Evolutionary conservation across 92 coral and sea anemone genomes (phyloP), one percentile per base, ranked within the genome.

Genomic region (Paramuricea clavata): DNA sequence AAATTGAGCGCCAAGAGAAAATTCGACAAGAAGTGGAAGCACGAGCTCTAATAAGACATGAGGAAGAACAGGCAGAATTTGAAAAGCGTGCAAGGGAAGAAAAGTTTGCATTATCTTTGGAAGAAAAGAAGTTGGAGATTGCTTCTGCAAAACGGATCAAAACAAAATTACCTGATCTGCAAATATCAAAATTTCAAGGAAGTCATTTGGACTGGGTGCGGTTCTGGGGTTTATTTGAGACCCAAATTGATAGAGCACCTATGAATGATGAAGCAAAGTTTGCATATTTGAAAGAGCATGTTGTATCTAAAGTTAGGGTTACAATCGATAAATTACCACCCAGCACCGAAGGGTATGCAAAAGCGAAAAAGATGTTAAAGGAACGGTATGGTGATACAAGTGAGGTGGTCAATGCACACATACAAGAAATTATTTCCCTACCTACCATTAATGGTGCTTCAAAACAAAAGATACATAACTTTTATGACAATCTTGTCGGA

Each of bases 321-420:
- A 61, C 69, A 25, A 61, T 61, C 16, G 69, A 61, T 15, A 61
- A 61, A 30, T 15, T 61, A 61, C 69, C 69, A 61, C 69, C 5
- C 69, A 61, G n/a, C n/a, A n/a, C n/a, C n/a, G n/a, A n/a, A n/a
- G n/a, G n/a, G n/a, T n/a, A n/a, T n/a, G n/a, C n/a, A n/a, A n/a
- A n/a, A n/a, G n/a, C n/a, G n/a, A n/a, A n/a, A n/a, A n/a, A n/a
- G n/a, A n/a, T n/a, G n/a, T n/a, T n/a, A n/a, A n/a, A n/a, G n/a
- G n/a, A n/a, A n/a, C n/a, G n/a, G n/a, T n/a, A n/a, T n/a, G n/a
- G n/a, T n/a, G n/a, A n/a, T n/a, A n/a, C n/a, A n/a, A n/a, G n/a
- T n/a, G n/a, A n/a, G n/a, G n/a, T n/a, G n/a, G n/a, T n/a, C n/a
- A n/a, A n/a, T n/a, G n/a, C n/a, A n/a, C n/a, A n/a, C n/a, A n/a